These are phyloP conservation scores for Galerucella nymphaeae DNA, from an alignment of 2,888 invertebrate species.

Conservation along the genomic window DNA sequence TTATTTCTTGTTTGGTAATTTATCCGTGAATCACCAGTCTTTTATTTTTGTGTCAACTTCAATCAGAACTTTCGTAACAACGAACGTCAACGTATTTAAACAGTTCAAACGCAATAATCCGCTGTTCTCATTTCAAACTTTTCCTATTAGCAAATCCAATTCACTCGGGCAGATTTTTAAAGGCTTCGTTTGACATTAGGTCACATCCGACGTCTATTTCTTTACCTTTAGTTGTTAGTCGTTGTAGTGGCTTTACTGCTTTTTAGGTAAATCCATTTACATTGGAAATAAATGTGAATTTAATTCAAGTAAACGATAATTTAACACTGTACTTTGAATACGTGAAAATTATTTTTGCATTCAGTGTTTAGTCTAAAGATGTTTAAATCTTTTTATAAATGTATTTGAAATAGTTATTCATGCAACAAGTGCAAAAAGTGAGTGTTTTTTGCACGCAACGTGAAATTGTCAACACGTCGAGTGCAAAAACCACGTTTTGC, in stretches of 20 bases:
- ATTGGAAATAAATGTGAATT: conserved; percentile 40
- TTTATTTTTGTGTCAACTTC: conserved; percentile 22
- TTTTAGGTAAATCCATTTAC: conserved; percentile 50
- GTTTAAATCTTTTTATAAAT: background rate
- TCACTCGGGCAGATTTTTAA: conserved; percentile 40
- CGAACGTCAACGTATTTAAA: conserved; percentile 24
- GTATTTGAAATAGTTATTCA: too few species aligned
- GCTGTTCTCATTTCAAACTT: conserved; percentile 37
- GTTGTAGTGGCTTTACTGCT: conserved; percentile 36
- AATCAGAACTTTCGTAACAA: conserved; percentile 20
- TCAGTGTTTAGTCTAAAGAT: background rate
- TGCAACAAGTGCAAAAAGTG: too few species aligned
- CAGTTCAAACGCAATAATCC: conserved; percentile 36
- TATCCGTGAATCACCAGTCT: background rate
- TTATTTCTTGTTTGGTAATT: background rate
- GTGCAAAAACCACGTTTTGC: too few species aligned
- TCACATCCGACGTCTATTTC: conserved; percentile 45
- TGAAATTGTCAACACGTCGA: too few species aligned
- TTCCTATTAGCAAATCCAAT: conserved; percentile 49
- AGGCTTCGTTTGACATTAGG: conserved; percentile 55
- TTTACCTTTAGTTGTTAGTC: conserved; percentile 17
- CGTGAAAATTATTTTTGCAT: background rate
- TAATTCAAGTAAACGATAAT: conserved; percentile 41
- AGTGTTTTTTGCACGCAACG: too few species aligned
- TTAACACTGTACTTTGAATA: conserved; percentile 11